Base-by-base conservation (phyloP, 2,888 invertebrate species). In the Habroteleia sp. region DNA sequence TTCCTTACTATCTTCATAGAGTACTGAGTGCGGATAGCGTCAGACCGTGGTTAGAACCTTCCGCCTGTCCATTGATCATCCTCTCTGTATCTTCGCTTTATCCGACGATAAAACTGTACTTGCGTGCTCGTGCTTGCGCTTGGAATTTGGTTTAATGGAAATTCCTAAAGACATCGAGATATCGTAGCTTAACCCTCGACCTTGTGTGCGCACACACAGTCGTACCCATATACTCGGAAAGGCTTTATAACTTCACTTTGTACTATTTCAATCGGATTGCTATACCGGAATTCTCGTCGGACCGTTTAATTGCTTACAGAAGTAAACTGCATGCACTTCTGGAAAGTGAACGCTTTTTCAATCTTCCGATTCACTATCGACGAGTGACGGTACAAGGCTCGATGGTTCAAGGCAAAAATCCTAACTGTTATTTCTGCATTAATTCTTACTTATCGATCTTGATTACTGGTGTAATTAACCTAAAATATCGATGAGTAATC, bases 31-130 rank as follows among this genome's bases (percentile, higher is more conserved):
- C 76, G 79, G 79, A 80, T 68, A 71, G 71, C 81, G 80, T 82
- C 80, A 80, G 83, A 79, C 74, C 80, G 82, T 77, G 82, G 84
- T 84, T 81, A 79, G 80, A 75, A 77, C 82, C 80, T 77, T 73
- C 76, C 65, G 68, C 33, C 58, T 68, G 62, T 50, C 71, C 76
- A 80, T 79, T 77, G 76, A 79, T 80, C 79, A 78, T 74, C 66
- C 71, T 41, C 76, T 65, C 69, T 69, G 73, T 76, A 73, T 76
- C 73, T 76, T 73, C 73, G 68, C 74, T 74, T 74, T 76, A 80
- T 74, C 75, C 78, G 68, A 68, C 77, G 77, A 79, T 79, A 79
- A 80, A 79, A 79, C 77, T 74, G 41, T 68, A 68, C 74, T 78
- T 73, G 78, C 63, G 73, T 72, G 73, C 62, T 65, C 69, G 41